A percentile compares a stretch with the other conserved stretches of the same genome.
Evolutionary conservation across 2,113 vertebrate genomes (phyloP).

Genomic region (Ceyx margarethae): DNA sequence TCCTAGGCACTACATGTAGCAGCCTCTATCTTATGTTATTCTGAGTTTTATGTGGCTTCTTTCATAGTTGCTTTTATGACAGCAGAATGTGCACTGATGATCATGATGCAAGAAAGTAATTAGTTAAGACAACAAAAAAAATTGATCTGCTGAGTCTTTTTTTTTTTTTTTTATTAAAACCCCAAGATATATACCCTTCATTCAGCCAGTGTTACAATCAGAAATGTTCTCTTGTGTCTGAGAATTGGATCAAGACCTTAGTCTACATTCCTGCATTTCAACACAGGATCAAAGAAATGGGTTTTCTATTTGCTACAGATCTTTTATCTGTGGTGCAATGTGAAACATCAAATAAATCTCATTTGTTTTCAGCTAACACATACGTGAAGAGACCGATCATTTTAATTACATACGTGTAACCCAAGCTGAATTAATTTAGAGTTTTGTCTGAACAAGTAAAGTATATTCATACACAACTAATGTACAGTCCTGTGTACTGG

Average conservation of each 20-base stretch:
- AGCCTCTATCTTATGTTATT: background rate
- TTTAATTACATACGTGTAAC: background rate
- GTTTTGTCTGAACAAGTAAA: background rate
- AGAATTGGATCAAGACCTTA: background rate
- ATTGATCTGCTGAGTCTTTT: background rate
- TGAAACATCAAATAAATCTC: conserved; percentile 36
- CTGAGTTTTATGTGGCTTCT: background rate
- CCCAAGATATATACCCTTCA: background rate
- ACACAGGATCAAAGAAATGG: background rate
- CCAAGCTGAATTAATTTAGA: background rate
- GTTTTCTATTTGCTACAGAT: background rate
- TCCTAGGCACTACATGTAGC: background rate
- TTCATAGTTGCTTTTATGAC: background rate
- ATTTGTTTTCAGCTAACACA: conserved; percentile 27
- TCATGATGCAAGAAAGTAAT: background rate
- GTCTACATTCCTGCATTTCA: background rate
- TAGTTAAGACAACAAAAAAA: background rate
- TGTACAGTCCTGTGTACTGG: background rate
- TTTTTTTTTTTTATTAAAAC: background rate
- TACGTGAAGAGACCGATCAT: background rate
- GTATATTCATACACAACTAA: background rate
- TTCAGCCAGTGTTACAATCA: background rate
- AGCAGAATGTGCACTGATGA: background rate
- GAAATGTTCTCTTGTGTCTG: background rate
- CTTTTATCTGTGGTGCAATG: background rate